Evolutionary conservation across 2,113 vertebrate species (phyloP).

Genomic region (Prietella phreatophila): DNA sequence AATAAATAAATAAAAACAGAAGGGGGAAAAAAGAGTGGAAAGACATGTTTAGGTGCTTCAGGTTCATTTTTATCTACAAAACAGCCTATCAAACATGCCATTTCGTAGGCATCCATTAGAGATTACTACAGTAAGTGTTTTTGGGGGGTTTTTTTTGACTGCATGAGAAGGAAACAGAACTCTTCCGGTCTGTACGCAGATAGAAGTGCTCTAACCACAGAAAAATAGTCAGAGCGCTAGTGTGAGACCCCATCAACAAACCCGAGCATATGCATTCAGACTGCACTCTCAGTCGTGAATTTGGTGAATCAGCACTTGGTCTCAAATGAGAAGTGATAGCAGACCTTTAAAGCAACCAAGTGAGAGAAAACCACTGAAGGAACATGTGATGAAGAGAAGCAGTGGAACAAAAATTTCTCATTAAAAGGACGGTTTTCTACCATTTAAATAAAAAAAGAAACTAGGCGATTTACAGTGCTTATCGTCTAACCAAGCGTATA

Average conservation of each 20-base stretch:
- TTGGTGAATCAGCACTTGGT: not conserved
- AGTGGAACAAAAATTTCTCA: too few relatives aligned
- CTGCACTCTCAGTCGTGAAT: not conserved
- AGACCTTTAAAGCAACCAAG: not conserved
- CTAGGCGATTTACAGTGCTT: not conserved
- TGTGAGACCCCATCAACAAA: not conserved
- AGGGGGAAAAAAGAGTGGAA: conserved; percentile 56
- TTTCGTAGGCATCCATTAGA: not conserved
- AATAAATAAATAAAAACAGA: conserved; percentile 73
- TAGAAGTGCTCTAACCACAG: conserved; percentile 32
- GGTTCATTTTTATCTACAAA: conserved; percentile 13
- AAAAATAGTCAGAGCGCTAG: not conserved
- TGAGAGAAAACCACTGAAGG: not conserved
- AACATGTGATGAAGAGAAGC: not conserved
- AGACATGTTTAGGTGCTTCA: conserved; percentile 68
- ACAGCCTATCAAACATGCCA: too few relatives aligned
- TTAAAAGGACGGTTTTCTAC: not conserved
- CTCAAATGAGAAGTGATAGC: not conserved
- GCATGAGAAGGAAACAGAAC: conserved; percentile 57
- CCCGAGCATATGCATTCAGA: not conserved
- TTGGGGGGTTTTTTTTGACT: conserved; percentile 8
- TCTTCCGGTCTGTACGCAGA: conserved; percentile 30
- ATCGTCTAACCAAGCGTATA: not conserved
- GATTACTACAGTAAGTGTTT: not conserved
- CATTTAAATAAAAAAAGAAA: not conserved